Percentiles rank a stretch among this genome's conserved stretches.
phyloP scores from a whole-genome alignment of 2,888 invertebrate species.

The Lasius fuliginosus region DNA sequence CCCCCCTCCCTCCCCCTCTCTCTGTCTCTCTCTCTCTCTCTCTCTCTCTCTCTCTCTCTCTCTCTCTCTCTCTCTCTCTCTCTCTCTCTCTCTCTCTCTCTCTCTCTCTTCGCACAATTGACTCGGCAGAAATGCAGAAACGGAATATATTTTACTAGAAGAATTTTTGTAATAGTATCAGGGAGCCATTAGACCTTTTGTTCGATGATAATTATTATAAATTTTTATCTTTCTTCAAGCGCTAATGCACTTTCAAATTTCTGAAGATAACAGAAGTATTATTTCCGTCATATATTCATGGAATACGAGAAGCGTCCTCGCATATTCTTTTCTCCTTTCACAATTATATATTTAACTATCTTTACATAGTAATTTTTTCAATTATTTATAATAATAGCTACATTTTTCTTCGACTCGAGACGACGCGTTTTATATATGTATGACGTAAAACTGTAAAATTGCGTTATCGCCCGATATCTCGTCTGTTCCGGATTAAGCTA shows the following conservation, averaged over 20 bases:
- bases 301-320: neutral
- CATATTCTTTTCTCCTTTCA: neutral
- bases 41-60: neutral
- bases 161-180: neutral
- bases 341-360: neutral
- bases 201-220: neutral
- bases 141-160: neutral
- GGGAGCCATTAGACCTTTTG: neutral
- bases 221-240: neutral
- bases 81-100: neutral
- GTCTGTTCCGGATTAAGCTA: neutral
- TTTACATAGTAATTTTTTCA: neutral
- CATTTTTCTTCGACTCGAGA: neutral
- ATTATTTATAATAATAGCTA: neutral
- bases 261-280: neutral
- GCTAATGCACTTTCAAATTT: neutral
- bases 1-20: no score
- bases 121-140: conserved; percentile 23
- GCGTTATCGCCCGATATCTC: neutral
- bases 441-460: neutral
- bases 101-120: conserved; percentile 11
- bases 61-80: neutral
- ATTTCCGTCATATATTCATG: neutral
- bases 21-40: neutral
- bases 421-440: neutral